These are phyloP conservation scores for Meleagris gallopavo DNA, from an alignment of 2,113 vertebrate genomes.

Conservation along the genomic window DNA sequence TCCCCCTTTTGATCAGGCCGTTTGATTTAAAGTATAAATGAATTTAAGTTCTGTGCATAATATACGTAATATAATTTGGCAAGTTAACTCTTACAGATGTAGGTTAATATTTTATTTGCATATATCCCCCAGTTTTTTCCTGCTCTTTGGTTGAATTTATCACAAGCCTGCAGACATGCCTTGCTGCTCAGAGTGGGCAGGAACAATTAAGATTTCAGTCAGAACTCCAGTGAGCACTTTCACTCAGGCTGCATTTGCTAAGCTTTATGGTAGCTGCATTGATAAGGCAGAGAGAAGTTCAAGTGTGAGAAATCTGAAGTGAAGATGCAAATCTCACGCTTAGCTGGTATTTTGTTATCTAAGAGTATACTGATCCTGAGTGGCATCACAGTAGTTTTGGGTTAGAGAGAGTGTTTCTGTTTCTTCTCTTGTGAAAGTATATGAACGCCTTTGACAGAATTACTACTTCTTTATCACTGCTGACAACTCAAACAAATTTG, in stretches of 20 bases:
- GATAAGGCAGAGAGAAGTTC: conserved; percentile 67
- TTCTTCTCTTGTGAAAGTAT: neutral
- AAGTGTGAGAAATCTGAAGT: conserved; percentile 64
- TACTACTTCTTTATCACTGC: neutral
- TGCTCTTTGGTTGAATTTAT: conserved; percentile 72
- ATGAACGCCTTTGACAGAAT: neutral
- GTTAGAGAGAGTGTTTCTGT: neutral
- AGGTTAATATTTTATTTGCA: conserved; percentile 73
- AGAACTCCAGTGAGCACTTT: conserved; percentile 45
- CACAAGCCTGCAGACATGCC: conserved; percentile 63
- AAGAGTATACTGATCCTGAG: conserved; percentile 59
- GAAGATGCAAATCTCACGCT: conserved; percentile 75
- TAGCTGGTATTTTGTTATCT: conserved; percentile 63
- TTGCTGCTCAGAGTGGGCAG: conserved; percentile 35
- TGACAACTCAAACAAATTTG: neutral
- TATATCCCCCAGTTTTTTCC: conserved; percentile 37
- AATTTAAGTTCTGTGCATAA: conserved; percentile 68
- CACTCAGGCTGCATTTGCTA: conserved; percentile 44
- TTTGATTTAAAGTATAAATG: conserved; percentile 59
- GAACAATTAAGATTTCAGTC: conserved; percentile 74
- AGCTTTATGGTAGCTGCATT: conserved; percentile 57
- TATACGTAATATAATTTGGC: conserved; percentile 43
- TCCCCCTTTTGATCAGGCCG: conserved; percentile 65
- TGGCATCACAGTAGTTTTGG: neutral
- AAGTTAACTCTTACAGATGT: conserved; percentile 58